phyloP scores from a whole-genome alignment of 2,113 vertebrate genomes.

The Rattus rattus region DNA sequence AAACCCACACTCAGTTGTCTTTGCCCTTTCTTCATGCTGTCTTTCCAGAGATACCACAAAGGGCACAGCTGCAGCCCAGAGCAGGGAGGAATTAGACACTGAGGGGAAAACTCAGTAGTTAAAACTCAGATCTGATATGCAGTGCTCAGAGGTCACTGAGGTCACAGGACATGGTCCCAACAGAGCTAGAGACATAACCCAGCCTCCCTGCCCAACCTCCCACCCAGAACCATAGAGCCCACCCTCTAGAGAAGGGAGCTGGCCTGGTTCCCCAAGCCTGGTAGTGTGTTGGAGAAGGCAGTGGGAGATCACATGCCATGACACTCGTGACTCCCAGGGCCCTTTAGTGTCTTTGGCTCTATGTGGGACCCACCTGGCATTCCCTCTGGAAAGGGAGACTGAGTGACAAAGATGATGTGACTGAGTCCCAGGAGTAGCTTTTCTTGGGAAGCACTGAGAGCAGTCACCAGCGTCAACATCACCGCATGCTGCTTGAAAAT shows the following conservation, averaged over 20 bases:
- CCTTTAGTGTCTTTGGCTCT: neutral
- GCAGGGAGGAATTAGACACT: neutral
- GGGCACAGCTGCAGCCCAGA: neutral
- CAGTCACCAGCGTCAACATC: neutral
- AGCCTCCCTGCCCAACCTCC: neutral
- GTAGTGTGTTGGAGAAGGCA: neutral
- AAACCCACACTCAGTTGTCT: neutral
- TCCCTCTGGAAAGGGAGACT: neutral
- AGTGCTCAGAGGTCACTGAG: neutral
- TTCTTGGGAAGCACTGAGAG: neutral
- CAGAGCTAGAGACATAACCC: neutral
- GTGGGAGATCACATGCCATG: neutral
- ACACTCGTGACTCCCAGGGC: neutral
- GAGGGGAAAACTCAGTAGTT: neutral
- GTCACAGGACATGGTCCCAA: neutral
- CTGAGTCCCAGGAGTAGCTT: neutral
- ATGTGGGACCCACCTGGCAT: neutral
- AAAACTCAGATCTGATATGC: neutral
- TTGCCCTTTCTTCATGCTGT: neutral
- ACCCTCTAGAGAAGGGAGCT: neutral
- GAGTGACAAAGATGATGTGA: neutral
- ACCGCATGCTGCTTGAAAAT: neutral
- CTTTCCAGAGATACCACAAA: neutral
- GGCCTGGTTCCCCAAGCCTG: neutral
- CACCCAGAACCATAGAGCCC: neutral